A percentile compares a stretch with the other conserved stretches of the same genome.
Evolutionary conservation across 2,797 vertebrate species (phyloP).

Genomic region (Ambastaia sidthimunki): DNA sequence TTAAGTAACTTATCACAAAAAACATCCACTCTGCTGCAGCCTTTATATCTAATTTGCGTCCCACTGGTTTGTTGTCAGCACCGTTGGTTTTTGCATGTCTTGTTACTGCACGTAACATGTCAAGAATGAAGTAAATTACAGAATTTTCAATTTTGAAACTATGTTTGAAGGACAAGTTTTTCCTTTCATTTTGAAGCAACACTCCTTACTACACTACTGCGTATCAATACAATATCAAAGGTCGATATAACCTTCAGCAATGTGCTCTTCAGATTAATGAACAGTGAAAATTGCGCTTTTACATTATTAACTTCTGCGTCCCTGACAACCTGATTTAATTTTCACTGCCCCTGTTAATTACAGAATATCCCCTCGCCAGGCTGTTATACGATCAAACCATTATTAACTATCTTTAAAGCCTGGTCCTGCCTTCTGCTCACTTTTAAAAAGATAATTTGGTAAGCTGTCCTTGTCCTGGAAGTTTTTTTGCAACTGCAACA

Average conservation of each 20-base stretch:
- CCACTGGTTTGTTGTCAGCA: no score
- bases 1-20: no score
- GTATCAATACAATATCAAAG: constrained; percentile 11
- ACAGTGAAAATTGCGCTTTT: constrained; percentile 32
- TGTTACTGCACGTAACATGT: no score
- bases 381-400: constrained; percentile 39
- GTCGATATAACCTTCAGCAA: constrained; percentile 7
- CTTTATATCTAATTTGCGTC: no score
- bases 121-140: background rate
- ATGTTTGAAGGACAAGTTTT: background rate
- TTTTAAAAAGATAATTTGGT: constrained; percentile 13
- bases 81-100: background rate
- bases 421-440: constrained; percentile 3
- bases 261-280: constrained; percentile 44
- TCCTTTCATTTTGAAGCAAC: constrained; percentile 1
- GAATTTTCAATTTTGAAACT: background rate
- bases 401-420: constrained; percentile 39
- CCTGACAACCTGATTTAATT: constrained; percentile 53
- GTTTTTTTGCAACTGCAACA: background rate
- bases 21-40: no score
- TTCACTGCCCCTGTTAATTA: constrained; percentile 46
- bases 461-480: background rate
- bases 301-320: constrained; percentile 49
- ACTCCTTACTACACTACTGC: background rate
- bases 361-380: constrained; percentile 25